Evolutionary conservation across 2,113 vertebrate genomes (phyloP).

Genomic region (Mesembrinibis cayennensis): DNA sequence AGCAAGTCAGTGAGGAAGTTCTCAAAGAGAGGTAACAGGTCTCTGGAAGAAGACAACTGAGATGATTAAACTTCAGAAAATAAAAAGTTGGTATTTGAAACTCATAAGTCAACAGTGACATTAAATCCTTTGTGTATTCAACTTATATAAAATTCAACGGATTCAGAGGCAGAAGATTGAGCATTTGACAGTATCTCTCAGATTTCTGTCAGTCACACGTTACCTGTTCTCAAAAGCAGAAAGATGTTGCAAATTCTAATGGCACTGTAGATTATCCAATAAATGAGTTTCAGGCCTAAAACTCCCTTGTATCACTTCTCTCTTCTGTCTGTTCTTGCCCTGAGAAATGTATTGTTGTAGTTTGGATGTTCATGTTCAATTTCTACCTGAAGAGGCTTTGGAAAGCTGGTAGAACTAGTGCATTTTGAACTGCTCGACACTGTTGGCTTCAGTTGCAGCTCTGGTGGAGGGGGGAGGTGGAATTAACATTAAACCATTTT

Average conservation of each 20-base stretch:
- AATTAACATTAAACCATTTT: not conserved
- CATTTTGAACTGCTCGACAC: not conserved
- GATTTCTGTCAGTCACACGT: not conserved
- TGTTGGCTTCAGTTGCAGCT: not conserved
- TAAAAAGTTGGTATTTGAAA: not conserved
- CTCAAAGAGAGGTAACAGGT: not conserved
- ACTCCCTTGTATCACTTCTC: not conserved
- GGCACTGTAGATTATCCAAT: not conserved
- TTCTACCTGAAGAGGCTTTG: not conserved
- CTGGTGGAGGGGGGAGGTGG: not conserved
- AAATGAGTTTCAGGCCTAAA: not conserved
- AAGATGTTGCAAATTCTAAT: not conserved
- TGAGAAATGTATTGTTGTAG: not conserved
- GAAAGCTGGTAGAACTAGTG: not conserved
- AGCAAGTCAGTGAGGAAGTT: not conserved
- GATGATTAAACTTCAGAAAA: not conserved
- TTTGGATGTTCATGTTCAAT: not conserved
- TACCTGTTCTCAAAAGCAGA: not conserved
- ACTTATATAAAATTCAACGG: not conserved
- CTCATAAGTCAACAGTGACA: not conserved
- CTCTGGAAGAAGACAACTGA: not conserved
- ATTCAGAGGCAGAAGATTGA: not conserved
- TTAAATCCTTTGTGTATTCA: not conserved
- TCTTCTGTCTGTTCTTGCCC: not conserved
- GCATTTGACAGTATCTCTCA: not conserved